Evolutionary conservation across 2,113 vertebrate species (phyloP), one percentile per base, ranked within the genome.

Genomic region (Myiopsitta monachus): DNA sequence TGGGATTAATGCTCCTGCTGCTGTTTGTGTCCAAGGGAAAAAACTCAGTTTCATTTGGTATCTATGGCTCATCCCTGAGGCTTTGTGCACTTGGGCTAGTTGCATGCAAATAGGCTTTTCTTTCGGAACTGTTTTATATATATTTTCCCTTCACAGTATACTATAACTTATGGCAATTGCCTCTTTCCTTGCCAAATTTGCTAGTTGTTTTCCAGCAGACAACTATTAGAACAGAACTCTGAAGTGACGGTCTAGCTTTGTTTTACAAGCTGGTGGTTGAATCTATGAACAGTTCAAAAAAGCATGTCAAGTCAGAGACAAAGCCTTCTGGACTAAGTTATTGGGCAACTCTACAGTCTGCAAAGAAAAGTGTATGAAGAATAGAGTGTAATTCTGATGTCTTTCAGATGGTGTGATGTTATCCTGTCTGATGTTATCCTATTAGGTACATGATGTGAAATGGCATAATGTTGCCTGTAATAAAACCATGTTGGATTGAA

Each of bases 401-500:
- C 81, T 91, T 82, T 89, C 78, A 66, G 19, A 15, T 17, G 68
- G 30, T 0, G 2, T 91, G 66, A 79, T 85, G 44, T 92, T 95
- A 89, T 87, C 52, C 63, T 80, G 23, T 57, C 80, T 95, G 95
- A 94, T 78, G 21, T 57, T 68, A 69, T 69, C n/a, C 57, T 57
- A 0, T 62, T 72, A 87, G 57, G 44, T 68, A 66, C 49, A 1
- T 57, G 63, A 95, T 90, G 59, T 69, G 87, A 92, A 69, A 69
- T 90, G 90, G 63, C 93, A 80, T 33, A 10, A 16, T 30, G 81
- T 82, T 95, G 76, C 44, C 8, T 79, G 72, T 2, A 5, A 95
- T 94, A 85, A 96, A 91, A 76, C 22, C 31, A 38, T 22, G 44
- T 70, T 91, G 70, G 30, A 54, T 76, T 92, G 85, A 91, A 92